Evolutionary conservation across 2,113 vertebrate genomes (phyloP).

Genomic region (Peucedramus taeniatus): DNA sequence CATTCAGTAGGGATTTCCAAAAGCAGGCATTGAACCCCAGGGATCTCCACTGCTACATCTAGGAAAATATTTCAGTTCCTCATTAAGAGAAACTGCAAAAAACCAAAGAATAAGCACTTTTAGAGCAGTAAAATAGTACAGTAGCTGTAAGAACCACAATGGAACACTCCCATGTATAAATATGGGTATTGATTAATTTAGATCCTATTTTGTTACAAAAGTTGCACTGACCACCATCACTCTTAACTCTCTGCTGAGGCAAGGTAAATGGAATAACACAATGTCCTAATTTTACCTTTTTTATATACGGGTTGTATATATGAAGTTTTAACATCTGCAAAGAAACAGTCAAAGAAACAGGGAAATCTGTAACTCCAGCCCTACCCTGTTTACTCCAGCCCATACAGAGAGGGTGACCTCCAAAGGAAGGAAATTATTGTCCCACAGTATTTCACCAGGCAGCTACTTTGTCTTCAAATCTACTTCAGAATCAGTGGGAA

Average conservation of each 20-base stretch:
- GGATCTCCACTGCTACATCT: background rate
- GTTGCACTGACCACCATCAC: background rate
- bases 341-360: background rate
- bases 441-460: background rate
- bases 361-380: background rate
- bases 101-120: background rate
- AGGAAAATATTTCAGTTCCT: background rate
- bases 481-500: background rate
- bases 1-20: background rate
- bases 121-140: background rate
- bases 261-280: background rate
- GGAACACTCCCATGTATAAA: background rate
- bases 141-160: background rate
- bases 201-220: background rate
- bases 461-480: background rate
- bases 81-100: background rate
- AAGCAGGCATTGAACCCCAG: background rate
- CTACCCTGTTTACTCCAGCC: background rate
- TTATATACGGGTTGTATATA: rapidly evolving
- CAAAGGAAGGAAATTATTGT: background rate
- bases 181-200: background rate
- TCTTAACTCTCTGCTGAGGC: background rate
- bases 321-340: background rate
- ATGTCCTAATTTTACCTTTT: background rate
- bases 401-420: background rate